phyloP scores from a whole-genome alignment of 2,797 vertebrate species.

The Dendrocincla tyrannina region DNA sequence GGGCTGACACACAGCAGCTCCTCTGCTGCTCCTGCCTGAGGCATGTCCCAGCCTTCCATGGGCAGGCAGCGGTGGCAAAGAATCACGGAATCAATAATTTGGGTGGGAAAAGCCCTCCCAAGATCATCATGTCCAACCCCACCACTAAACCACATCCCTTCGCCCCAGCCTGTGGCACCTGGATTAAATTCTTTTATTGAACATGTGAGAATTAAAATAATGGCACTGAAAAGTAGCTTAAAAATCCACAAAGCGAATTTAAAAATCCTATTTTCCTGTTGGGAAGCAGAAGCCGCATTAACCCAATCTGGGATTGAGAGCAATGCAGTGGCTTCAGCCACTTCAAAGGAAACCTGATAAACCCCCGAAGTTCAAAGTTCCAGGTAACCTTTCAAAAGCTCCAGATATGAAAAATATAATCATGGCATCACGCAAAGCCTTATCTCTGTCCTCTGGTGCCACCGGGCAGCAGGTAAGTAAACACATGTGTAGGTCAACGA shows the following conservation, averaged over 20 bases:
- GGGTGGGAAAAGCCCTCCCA: background rate
- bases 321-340: background rate
- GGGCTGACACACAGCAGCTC: background rate
- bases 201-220: background rate
- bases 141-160: fast-evolving
- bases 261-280: background rate
- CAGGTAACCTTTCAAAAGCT: background rate
- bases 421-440: background rate
- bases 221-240: background rate
- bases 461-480: background rate
- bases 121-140: background rate
- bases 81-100: fast-evolving
- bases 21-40: background rate
- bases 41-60: background rate
- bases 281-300: background rate
- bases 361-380: background rate
- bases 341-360: background rate
- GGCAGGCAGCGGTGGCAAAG: background rate
- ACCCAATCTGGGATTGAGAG: background rate
- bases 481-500: background rate
- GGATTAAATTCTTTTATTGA: background rate
- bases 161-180: fast-evolving
- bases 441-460: background rate
- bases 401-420: background rate
- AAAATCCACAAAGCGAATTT: background rate